Conservation (phyloP, 2,888 invertebrate genomes). For the Hipparchia sbordonii region DNA sequence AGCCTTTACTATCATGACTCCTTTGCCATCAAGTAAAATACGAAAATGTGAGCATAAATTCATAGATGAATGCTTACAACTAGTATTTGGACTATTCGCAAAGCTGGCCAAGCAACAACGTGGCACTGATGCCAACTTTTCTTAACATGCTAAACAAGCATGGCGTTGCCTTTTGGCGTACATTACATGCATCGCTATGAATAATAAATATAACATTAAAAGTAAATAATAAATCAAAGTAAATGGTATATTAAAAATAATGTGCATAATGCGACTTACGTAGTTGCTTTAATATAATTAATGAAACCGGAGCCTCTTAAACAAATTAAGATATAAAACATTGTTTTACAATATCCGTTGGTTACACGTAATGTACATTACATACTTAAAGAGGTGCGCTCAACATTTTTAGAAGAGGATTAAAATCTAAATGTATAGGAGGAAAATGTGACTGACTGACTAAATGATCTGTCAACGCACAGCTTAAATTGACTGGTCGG, state of each 20-base stretch:
- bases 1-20: no score
- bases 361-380: slow-evolving; percentile 37
- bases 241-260: slow-evolving; percentile 7
- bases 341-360: slow-evolving; percentile 55
- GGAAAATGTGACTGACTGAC: no score
- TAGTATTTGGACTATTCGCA: no score
- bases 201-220: neutral
- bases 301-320: slow-evolving; percentile 29
- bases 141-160: no score
- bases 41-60: no score
- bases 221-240: neutral
- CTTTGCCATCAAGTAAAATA: no score
- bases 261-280: slow-evolving; percentile 18
- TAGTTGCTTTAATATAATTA: slow-evolving; percentile 3
- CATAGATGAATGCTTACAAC: no score
- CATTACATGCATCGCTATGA: neutral
- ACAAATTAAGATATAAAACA: slow-evolving; percentile 41
- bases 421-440: no score
- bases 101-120: no score
- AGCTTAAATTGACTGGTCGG: no score
- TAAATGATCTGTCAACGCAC: no score
- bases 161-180: neutral
- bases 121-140: no score
- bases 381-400: neutral
- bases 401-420: slow-evolving; percentile 5